Percentiles rank a stretch among this genome's conserved stretches.
phyloP scores from a whole-genome alignment of 2,113 vertebrate genomes.

The Nesogale talazaci region DNA sequence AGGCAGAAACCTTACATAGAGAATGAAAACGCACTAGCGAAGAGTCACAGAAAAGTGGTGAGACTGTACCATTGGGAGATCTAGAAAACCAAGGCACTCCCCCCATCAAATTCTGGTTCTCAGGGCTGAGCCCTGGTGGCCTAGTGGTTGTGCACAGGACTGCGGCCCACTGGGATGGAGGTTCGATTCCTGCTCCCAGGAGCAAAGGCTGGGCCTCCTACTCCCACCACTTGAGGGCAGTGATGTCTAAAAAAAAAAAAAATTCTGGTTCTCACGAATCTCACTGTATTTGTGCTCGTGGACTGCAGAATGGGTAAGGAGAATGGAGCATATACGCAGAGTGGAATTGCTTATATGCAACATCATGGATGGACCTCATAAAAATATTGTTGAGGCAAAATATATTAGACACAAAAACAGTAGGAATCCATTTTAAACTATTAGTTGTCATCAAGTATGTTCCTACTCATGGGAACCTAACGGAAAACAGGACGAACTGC shows the following conservation, averaged over 20 bases:
- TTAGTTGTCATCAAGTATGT: too few species aligned
- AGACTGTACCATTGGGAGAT: background rate
- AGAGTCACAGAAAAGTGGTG: background rate
- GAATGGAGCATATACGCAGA: background rate
- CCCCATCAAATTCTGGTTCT: background rate
- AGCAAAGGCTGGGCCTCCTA: too few species aligned
- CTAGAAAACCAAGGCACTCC: too few species aligned
- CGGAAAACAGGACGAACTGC: too few species aligned
- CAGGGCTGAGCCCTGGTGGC: too few species aligned
- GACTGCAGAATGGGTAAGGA: background rate
- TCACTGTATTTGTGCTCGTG: too few species aligned
- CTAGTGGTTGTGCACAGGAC: too few species aligned
- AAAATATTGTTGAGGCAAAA: background rate
- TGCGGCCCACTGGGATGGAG: too few species aligned
- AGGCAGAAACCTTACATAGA: background rate
- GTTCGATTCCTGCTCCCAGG: too few species aligned
- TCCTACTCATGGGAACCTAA: too few species aligned
- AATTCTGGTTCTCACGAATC: background rate
- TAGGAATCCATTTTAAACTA: background rate
- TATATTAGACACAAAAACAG: background rate
- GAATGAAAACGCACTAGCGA: background rate
- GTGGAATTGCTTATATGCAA: background rate
- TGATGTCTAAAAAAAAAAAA: too few species aligned
- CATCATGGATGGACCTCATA: background rate
- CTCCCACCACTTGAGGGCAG: too few species aligned